Evolutionary conservation across 1,140 invertebrate genomes (phyloP).

Genomic region (Danaus melanippus): DNA sequence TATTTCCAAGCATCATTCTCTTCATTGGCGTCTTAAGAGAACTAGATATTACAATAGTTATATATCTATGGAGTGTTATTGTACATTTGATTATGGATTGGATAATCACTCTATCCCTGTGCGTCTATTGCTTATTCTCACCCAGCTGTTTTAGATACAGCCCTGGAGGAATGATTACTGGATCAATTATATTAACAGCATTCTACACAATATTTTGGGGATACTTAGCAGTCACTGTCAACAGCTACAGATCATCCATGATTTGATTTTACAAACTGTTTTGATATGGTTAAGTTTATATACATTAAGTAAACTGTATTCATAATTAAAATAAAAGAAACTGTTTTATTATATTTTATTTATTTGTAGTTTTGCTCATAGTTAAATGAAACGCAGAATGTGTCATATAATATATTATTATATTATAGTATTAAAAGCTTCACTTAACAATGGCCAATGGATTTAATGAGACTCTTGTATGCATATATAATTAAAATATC

Average conservation of each 20-base stretch:
- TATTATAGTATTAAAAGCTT: background rate
- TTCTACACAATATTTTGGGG: constrained; percentile 19
- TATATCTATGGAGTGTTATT: constrained; percentile 24
- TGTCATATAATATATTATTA: constrained; percentile 11
- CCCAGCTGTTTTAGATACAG: constrained; percentile 16
- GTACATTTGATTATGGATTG: constrained; percentile 23
- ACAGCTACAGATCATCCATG: constrained; percentile 18
- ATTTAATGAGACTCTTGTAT: constrained; percentile 18
- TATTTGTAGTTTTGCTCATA: too few relatives aligned
- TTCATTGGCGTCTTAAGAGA: constrained; percentile 21
- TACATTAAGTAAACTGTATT: constrained; percentile 1
- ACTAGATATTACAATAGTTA: constrained; percentile 17
- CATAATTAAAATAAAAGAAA: background rate
- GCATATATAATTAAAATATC: constrained; percentile 27
- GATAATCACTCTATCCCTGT: constrained; percentile 16
- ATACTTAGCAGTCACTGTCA: constrained; percentile 22
- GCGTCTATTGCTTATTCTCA: constrained; percentile 17
- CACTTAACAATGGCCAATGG: constrained; percentile 1
- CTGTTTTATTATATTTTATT: too few relatives aligned
- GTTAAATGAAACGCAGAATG: too few relatives aligned
- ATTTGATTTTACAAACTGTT: background rate
- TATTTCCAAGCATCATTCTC: constrained; percentile 25
- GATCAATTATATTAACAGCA: constrained; percentile 13
- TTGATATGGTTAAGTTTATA: constrained; percentile 5
- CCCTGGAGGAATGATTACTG: constrained; percentile 12